Percentiles rank a stretch among this genome's conserved stretches.
phyloP scores from a whole-genome alignment of 2,113 vertebrate species.

The Tragelaphus scriptus region DNA sequence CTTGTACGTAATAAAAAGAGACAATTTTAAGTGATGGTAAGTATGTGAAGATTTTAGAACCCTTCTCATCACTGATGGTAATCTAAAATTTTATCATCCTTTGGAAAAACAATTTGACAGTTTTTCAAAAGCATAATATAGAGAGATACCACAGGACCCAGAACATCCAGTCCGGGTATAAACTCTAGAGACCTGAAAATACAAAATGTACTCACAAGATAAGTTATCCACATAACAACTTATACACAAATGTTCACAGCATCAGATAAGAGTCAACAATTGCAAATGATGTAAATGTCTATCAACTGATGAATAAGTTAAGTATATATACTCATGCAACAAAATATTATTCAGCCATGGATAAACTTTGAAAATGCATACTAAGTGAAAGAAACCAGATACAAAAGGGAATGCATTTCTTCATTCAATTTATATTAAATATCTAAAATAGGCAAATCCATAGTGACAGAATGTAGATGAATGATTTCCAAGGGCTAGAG shows the following conservation, averaged over 20 bases:
- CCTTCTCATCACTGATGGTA: background rate
- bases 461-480: background rate
- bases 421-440: background rate
- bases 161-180: background rate
- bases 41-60: background rate
- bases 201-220: no score
- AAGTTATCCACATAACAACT: background rate
- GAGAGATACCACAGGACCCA: background rate
- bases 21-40: background rate
- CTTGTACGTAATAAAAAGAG: background rate
- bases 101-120: background rate
- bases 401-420: background rate
- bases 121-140: background rate
- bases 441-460: background rate
- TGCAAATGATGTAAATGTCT: no score
- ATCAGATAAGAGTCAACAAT: background rate
- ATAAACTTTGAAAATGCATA: background rate
- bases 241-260: background rate
- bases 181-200: background rate
- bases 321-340: background rate
- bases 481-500: background rate
- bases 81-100: background rate
- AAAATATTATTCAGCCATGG: background rate
- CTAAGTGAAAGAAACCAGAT: background rate
- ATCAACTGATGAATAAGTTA: background rate